These are phyloP conservation scores for Drosophila ustulata DNA, from an alignment of 2,888 invertebrate species.

Conservation along the genomic window DNA sequence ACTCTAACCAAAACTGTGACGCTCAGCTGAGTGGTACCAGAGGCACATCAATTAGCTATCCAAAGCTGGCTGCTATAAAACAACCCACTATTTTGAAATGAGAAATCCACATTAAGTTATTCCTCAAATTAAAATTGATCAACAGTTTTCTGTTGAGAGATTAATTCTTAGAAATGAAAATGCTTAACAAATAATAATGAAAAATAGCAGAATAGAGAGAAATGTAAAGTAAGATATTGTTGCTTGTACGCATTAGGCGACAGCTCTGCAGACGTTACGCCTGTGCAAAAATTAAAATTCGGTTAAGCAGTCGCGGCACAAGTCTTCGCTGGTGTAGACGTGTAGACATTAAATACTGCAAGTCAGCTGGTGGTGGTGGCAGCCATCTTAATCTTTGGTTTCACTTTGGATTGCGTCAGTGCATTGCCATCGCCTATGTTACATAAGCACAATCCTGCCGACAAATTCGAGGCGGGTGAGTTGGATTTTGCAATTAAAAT, in stretches of 20 bases:
- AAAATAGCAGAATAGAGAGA: neutral
- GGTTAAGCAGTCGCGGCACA: constrained; percentile 29
- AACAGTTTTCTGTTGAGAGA: neutral
- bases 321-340: constrained; percentile 34
- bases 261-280: constrained; percentile 12
- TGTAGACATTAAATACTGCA: constrained; percentile 11
- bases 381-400: constrained; percentile 36
- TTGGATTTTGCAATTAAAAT: neutral
- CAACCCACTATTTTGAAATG: constrained; percentile 31
- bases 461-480: constrained; percentile 86
- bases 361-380: constrained; percentile 30
- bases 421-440: constrained; percentile 85
- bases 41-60: neutral
- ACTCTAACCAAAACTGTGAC: neutral
- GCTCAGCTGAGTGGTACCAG: constrained; percentile 11
- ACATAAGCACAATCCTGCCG: constrained; percentile 86
- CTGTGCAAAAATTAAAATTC: constrained; percentile 19
- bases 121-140: neutral
- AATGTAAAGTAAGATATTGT: neutral
- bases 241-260: neutral
- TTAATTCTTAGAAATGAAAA: neutral
- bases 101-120: neutral
- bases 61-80: constrained; percentile 27
- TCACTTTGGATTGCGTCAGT: constrained; percentile 57
- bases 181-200: constrained; percentile 79